These are phyloP conservation scores for Meleagris gallopavo DNA, from an alignment of 2,113 vertebrate species.

Conservation along the genomic window DNA sequence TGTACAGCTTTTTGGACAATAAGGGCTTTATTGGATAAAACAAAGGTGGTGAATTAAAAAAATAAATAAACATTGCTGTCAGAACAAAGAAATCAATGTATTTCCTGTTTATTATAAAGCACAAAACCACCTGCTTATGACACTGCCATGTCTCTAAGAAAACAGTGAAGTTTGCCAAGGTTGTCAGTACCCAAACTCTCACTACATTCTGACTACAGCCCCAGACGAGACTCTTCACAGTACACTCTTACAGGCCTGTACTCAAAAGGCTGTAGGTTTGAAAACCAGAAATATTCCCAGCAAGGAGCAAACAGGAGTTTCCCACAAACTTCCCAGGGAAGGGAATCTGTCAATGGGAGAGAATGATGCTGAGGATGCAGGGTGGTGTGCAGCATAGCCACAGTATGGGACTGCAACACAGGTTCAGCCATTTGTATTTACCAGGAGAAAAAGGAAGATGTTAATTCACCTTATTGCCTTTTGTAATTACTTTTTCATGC, in stretches of 20 bases:
- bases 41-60: neutral
- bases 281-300: neutral
- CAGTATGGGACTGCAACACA: neutral
- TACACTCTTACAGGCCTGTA: neutral
- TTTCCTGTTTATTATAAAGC: neutral
- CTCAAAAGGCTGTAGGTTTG: neutral
- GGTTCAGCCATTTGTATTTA: neutral
- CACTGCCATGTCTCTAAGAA: neutral
- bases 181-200: neutral
- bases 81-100: neutral
- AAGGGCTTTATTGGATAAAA: neutral
- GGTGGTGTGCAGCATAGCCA: accelerated
- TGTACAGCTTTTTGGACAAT: neutral
- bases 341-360: neutral
- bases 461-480: neutral
- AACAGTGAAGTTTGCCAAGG: neutral
- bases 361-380: accelerated
- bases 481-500: neutral
- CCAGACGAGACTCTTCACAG: neutral
- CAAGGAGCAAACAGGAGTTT: neutral
- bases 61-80: neutral
- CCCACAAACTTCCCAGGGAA: neutral
- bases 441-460: neutral
- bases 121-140: neutral
- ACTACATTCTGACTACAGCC: accelerated